phyloP scores from a whole-genome alignment of 2,797 vertebrate species.

The Tragelaphus oryx region DNA sequence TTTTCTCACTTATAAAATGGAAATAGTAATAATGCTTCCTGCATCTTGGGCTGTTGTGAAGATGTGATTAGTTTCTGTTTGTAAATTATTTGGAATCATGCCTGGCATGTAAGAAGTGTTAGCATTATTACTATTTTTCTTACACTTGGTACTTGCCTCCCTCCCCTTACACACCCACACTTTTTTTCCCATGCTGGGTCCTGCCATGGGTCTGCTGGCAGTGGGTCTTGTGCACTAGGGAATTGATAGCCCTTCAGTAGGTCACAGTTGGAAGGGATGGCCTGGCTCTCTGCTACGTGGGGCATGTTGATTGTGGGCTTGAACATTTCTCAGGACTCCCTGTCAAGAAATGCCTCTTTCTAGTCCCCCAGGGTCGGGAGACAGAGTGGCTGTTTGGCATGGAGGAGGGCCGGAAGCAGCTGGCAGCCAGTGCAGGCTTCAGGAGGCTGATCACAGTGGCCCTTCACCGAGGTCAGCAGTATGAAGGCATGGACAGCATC shows the following conservation, averaged over 20 bases:
- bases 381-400: slow-evolving; percentile 96
- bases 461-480: slow-evolving; percentile 94
- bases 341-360: slow-evolving; percentile 55
- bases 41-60: neutral
- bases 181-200: neutral
- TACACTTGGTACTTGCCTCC: neutral
- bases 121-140: neutral
- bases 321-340: neutral
- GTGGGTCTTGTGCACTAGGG: neutral
- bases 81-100: neutral
- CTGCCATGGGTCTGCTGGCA: neutral
- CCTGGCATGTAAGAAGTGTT: neutral
- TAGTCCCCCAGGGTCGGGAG: slow-evolving; percentile 96
- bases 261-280: neutral
- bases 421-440: slow-evolving; percentile 90
- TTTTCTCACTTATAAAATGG: slow-evolving; percentile 9
- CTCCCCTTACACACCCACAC: neutral
- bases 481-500: slow-evolving; percentile 91
- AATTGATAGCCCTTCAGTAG: neutral
- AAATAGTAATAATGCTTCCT: neutral
- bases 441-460: slow-evolving; percentile 88
- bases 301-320: neutral
- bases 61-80: neutral
- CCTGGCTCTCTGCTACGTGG: neutral
- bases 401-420: slow-evolving; percentile 89